Percentiles rank a stretch among this genome's conserved stretches.
Conservation (phyloP, 2,888 invertebrate species). For the Leptopilina drosophilae region DNA sequence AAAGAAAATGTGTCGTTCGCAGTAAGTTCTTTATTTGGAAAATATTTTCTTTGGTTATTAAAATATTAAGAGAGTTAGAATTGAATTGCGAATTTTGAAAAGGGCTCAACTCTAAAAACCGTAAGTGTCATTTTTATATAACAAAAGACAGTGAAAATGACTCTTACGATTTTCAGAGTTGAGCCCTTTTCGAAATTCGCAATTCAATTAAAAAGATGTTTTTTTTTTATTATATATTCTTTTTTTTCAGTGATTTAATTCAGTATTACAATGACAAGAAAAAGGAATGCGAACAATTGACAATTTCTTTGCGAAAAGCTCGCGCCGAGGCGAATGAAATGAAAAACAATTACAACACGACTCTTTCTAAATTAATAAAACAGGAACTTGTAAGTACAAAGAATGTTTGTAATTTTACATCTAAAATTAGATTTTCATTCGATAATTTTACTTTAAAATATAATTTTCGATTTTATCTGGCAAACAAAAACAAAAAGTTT, state of each 20-base stretch:
- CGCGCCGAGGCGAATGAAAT: slow-evolving; percentile 12
- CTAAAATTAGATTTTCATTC: not conserved
- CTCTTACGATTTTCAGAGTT: too few relatives aligned
- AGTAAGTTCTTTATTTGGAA: not conserved
- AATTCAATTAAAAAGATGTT: not conserved
- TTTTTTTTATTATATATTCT: not conserved
- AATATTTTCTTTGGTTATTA: not conserved
- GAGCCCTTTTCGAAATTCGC: too few relatives aligned
- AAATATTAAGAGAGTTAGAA: not conserved
- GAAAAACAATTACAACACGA: not conserved
- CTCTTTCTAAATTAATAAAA: slow-evolving; percentile 26
- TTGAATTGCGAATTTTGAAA: too few relatives aligned
- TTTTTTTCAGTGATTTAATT: slow-evolving; percentile 26
- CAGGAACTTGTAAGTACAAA: slow-evolving; percentile 7
- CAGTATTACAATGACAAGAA: slow-evolving; percentile 23
- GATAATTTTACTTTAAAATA: too few relatives aligned
- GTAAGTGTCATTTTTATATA: too few relatives aligned
- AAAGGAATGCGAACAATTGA: not conserved
- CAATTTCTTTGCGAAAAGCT: not conserved
- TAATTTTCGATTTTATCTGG: too few relatives aligned
- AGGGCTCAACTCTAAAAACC: too few relatives aligned
- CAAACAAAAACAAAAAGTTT: too few relatives aligned
- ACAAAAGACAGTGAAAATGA: too few relatives aligned
- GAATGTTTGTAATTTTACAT: too few relatives aligned
- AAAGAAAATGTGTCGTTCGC: slow-evolving; percentile 24